Percentiles rank a stretch among this genome's conserved stretches.
Conservation (phyloP, 1,140 invertebrate species). For the Tetranychus cinnabarinus region DNA sequence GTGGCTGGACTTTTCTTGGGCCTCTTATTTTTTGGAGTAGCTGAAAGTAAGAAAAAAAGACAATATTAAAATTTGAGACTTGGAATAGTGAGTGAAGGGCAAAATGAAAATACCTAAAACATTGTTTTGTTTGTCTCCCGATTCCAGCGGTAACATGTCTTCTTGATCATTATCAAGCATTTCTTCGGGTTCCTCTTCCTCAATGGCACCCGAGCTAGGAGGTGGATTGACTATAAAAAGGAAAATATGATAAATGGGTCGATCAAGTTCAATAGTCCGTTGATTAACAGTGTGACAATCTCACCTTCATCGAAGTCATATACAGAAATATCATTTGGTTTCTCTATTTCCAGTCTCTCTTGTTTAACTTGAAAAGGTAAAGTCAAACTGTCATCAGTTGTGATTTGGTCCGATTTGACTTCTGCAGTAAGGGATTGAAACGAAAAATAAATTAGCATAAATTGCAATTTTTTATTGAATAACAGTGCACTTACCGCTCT, state of each 20-base stretch:
- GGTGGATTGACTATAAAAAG: not conserved
- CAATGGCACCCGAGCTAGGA: not conserved
- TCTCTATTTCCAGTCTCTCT: slow-evolving; percentile 8
- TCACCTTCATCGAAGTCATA: slow-evolving; percentile 30
- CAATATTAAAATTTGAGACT: not conserved
- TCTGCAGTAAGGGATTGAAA: too few relatives aligned
- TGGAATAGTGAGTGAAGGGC: not conserved
- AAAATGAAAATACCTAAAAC: not conserved
- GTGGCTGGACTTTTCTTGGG: not conserved
- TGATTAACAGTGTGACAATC: too few relatives aligned
- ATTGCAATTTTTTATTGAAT: not conserved
- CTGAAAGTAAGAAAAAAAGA: not conserved
- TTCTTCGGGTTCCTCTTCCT: not conserved
- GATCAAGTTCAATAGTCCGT: not conserved
- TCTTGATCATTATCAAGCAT: not conserved
- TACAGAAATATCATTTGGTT: slow-evolving; percentile 25
- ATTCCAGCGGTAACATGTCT: slow-evolving; percentile 29
- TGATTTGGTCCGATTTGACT: not conserved
- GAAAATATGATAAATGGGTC: not conserved
- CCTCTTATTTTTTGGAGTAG: not conserved
- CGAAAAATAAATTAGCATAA: too few relatives aligned
- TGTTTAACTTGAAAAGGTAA: slow-evolving; percentile 2
- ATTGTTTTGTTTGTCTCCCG: slow-evolving; percentile 3
- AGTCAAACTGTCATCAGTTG: not conserved
- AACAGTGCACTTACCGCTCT: not conserved